Evolutionary conservation across 2,888 invertebrate species (phyloP), one percentile per base, ranked within the genome.

Genomic region (Julus scanicus): DNA sequence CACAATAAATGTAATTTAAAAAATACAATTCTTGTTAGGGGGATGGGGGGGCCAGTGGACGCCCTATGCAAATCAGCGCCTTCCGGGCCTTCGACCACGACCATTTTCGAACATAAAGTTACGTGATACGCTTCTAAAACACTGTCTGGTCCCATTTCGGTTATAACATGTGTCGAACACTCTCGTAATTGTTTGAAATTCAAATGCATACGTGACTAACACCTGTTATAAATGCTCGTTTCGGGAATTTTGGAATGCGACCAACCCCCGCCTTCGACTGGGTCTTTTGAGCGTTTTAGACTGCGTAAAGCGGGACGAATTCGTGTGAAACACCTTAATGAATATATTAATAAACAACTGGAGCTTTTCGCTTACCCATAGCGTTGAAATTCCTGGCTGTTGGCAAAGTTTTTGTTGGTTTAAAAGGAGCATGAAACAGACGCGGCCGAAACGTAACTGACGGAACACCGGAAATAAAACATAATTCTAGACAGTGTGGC

Each of bases 391-490:
- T 71, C 71, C 71, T 71, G 71, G 71, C 71, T 8, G 5, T 29
- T 71, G 9, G 29, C 29, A 71, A 71, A 71, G 71, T 71, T 71
- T 71, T 71, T 71, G n/a, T 71, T 71, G 71, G 8, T 71, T 71
- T 71, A 71, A 71, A 71, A 71, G 71, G 71, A 71, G 71, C 71
- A 71, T 71, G 71, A 71, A 71, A 71, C 20, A 71, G 29, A 71
- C 20, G 71, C 71, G 71, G 20, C 71, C 71, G 71, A 71, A 71
- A 20, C 71, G 71, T 71, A 71, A 71, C 71, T 71, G 71, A 71
- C 71, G 71, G 71, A 71, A 71, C 71, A 71, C 71, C 71, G 71
- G 71, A 71, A 71, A 71, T 71, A 71, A 71, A 71, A 71, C 11
- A 20, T 4, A 8, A n/a, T 29, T 29, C n/a, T 20, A 2, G 20